Evolutionary conservation across 2,888 invertebrate species (phyloP), one percentile per base, ranked within the genome.

Genomic region (Andrena dorsata): DNA sequence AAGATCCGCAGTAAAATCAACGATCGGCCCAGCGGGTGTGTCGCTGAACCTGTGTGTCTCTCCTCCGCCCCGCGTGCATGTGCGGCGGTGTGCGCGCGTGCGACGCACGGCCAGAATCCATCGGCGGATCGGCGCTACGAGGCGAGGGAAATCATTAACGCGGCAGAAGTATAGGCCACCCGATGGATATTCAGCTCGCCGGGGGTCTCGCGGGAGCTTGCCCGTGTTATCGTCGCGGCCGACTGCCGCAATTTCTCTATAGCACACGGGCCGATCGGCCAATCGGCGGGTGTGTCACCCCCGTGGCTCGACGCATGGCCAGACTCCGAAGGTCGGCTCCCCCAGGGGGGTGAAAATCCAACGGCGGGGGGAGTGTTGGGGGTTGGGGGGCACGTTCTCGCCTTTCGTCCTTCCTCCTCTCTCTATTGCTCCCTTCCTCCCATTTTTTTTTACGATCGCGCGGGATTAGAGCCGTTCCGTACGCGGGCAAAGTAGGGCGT

Each of bases 221-320:
- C 26, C 53, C 75, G 70, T 73, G 80, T 78, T 70, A 68, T 71
- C 70, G 72, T 69, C 68, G 76, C 35, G 78, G 66, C 32, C 70
- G 63, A 64, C 75, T 85, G 63, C 87, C 76, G 87, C 87, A 87
- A 85, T 87, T 71, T 80, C 83, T 86, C 87, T 87, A 72, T 87
- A 87, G 85, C 81, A 80, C 85, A 77, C 56, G 51, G 41, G 63
- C 66, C 74, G 76, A 80, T 74, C 80, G 80, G 75, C 82, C 85
- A 86, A 86, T 78, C 83, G 72, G 82, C 84, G 87, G 87, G 84
- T 84, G 87, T 87, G 87, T 87, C 87, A 86, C 47, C 82, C 78
- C 81, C 83, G 77, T 79, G 77, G 80, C 83, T 85, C 79, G 84
- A 87, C 85, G 79, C 83, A 86, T 86, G 85, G 81, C 73, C 79